These are phyloP conservation scores for Saimiri boliviensis DNA, from an alignment of 2,113 vertebrate species.

Conservation along the genomic window DNA sequence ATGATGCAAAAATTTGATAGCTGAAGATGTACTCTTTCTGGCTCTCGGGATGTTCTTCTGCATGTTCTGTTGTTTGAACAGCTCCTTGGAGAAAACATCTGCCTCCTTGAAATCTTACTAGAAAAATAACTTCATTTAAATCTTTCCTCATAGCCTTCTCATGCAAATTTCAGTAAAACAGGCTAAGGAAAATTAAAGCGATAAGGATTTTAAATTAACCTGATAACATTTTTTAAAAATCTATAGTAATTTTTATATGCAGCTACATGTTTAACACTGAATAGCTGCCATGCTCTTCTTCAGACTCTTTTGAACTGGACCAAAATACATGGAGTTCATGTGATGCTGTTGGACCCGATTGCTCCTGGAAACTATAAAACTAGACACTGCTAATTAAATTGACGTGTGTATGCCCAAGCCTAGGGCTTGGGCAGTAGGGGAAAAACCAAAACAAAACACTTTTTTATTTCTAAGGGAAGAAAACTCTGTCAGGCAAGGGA, in stretches of 20 bases:
- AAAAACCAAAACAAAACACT: not conserved
- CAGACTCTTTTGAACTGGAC: not conserved
- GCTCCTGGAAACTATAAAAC: conserved; percentile 34
- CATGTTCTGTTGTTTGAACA: conserved; percentile 67
- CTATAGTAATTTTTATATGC: not conserved
- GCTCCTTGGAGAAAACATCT: conserved; percentile 77
- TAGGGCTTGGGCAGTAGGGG: not conserved
- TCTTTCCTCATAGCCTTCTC: conserved; percentile 44
- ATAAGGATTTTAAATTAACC: not conserved
- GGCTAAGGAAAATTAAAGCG: not conserved
- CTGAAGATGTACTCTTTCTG: conserved; percentile 21
- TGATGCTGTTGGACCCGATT: not conserved
- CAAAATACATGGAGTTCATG: conserved; percentile 20
- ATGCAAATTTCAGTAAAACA: conserved; percentile 45
- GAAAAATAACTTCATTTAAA: conserved; percentile 77
- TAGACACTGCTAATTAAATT: conserved; percentile 58
- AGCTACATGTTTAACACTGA: conserved; percentile 2
- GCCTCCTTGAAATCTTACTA: conserved; percentile 65
- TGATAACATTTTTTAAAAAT: conserved; percentile 16
- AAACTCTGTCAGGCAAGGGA: not conserved
- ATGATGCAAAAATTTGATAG: conserved; percentile 21
- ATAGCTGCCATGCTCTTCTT: conserved; percentile 32
- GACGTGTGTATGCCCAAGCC: conserved; percentile 50
- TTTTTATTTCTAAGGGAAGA: not conserved
- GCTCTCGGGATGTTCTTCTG: conserved; percentile 51